These are phyloP conservation scores for Myxocyprinus asiaticus DNA, from an alignment of 2,113 vertebrate genomes.

Conservation along the genomic window DNA sequence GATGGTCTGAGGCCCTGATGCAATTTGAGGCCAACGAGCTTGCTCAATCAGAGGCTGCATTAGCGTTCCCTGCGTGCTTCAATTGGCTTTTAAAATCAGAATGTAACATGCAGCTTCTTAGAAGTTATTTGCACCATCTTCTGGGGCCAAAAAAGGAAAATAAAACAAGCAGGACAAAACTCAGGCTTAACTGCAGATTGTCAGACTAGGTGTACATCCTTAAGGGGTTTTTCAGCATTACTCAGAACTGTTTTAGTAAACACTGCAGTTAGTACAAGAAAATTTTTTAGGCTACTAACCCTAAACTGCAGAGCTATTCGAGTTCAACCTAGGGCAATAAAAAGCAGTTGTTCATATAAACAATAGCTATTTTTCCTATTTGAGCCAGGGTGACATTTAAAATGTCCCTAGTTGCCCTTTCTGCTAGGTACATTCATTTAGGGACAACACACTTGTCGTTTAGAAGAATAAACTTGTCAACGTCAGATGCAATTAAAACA, in stretches of 20 bases:
- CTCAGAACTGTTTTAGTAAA: not conserved
- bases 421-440: constrained; percentile 9
- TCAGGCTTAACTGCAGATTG: not conserved
- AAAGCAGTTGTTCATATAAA: constrained; percentile 31
- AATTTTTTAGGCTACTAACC: constrained; percentile 15
- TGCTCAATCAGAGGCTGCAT: constrained; percentile 34
- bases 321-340: no score
- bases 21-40: constrained; percentile 33
- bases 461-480: constrained; percentile 47
- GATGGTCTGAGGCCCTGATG: constrained; percentile 34
- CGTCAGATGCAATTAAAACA: constrained; percentile 51
- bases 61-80: constrained; percentile 7
- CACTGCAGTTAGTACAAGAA: not conserved
- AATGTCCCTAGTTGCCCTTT: constrained; percentile 27
- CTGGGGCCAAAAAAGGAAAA: not conserved
- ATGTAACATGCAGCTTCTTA: constrained; percentile 4
- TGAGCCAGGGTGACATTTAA: constrained; percentile 21
- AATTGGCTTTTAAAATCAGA: constrained; percentile 4
- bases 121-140: constrained; percentile 15
- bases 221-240: not conserved
- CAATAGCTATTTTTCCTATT: not conserved
- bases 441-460: constrained; percentile 11
- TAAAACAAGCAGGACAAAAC: not conserved
- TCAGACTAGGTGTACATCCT: not conserved
- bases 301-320: not conserved